Conservation (phyloP, 2,113 vertebrate genomes). For the Myanophis thanlyinensis region DNA sequence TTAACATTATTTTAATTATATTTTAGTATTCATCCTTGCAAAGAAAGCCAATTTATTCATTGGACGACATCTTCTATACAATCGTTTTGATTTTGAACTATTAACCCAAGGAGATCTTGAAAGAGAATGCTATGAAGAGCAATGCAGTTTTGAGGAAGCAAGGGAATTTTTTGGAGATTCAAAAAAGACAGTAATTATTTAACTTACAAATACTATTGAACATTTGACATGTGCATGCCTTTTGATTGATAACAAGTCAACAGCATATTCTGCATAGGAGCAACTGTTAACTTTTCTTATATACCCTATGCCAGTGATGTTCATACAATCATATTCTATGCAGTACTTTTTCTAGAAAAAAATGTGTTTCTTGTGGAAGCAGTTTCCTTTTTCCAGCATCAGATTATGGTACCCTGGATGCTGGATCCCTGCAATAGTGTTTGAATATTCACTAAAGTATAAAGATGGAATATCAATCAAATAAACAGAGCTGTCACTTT, state of each 20-base stretch:
- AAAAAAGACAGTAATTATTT: constrained; percentile 76
- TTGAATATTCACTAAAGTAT: neutral
- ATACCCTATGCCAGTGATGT: neutral
- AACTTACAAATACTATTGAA: neutral
- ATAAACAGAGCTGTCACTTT: neutral
- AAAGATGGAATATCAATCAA: neutral
- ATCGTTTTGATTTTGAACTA: constrained; percentile 92
- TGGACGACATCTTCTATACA: constrained; percentile 84
- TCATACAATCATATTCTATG: neutral
- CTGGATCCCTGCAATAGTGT: neutral
- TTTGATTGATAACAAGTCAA: neutral
- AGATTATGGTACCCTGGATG: neutral
- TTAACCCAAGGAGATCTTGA: constrained; percentile 87
- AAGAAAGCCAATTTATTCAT: constrained; percentile 85
- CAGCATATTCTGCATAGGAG: neutral
- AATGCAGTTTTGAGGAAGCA: constrained; percentile 92
- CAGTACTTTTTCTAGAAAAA: neutral
- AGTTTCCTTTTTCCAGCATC: neutral
- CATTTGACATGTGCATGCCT: neutral
- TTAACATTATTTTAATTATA: constrained; percentile 3
- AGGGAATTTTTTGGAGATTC: constrained; percentile 89
- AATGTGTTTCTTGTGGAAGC: neutral
- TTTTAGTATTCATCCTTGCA: constrained; percentile 83
- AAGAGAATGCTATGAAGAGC: constrained; percentile 90
- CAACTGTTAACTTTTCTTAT: neutral